Conservation (phyloP, 2,797 vertebrate species). For the Enteromius radiatus region DNA sequence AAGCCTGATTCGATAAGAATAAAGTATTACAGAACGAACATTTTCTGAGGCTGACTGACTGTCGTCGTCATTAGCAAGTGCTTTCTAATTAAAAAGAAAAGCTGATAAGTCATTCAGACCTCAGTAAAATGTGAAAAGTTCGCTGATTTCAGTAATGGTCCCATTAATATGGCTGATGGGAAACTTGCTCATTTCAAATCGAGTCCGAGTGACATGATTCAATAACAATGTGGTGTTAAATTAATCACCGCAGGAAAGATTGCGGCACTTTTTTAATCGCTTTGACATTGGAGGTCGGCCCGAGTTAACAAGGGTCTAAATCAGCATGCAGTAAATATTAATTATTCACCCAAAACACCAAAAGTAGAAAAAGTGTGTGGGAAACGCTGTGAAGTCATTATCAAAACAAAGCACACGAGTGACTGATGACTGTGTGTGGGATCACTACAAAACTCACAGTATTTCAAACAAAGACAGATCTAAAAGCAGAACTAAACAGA, state of each 20-base stretch:
- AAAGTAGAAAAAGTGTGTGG: conserved; percentile 78
- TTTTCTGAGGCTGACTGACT: conserved; percentile 76
- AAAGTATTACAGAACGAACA: conserved; percentile 48
- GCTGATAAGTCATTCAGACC: conserved; percentile 79
- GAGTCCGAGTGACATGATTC: conserved; percentile 82
- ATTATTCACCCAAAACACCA: conserved; percentile 81
- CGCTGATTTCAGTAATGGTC: conserved; percentile 77
- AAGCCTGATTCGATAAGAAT: conserved; percentile 55
- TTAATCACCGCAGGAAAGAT: conserved; percentile 79
- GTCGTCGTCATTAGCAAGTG: conserved; percentile 77
- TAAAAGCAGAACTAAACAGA: not conserved
- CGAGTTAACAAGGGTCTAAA: conserved; percentile 83
- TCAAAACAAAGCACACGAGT: conserved; percentile 12
- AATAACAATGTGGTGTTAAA: conserved; percentile 81
- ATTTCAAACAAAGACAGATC: not conserved
- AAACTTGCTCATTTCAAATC: conserved; percentile 79
- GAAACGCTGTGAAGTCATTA: conserved; percentile 79
- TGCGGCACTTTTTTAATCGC: conserved; percentile 80
- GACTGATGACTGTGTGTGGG: conserved; percentile 8
- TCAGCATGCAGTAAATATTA: conserved; percentile 81
- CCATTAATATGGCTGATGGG: conserved; percentile 78
- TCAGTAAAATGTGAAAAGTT: conserved; percentile 75
- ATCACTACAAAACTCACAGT: not conserved
- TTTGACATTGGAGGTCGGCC: conserved; percentile 83
- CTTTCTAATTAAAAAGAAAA: conserved; percentile 83